Conservation (phyloP, 2,888 invertebrate species). For the Maniola hyperantus region DNA sequence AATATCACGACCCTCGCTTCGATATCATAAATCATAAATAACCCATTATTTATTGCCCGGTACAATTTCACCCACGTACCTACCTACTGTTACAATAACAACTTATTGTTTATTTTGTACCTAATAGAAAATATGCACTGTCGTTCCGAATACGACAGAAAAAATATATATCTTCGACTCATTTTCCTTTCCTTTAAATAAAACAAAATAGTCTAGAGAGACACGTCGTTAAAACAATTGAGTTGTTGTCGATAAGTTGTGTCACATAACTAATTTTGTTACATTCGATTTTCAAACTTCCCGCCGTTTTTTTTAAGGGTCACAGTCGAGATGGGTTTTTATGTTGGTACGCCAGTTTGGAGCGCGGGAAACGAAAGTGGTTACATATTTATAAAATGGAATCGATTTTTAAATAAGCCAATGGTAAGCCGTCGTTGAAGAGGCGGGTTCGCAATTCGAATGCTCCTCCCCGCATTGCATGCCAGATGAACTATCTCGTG, state of each 20-base stretch:
- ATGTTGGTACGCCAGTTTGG: constrained; percentile 45
- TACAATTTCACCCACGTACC: constrained; percentile 72
- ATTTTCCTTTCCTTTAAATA: constrained; percentile 71
- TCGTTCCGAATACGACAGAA: constrained; percentile 54
- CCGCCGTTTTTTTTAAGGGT: constrained; percentile 36
- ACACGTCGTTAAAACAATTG: constrained; percentile 81
- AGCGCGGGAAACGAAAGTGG: constrained; percentile 65
- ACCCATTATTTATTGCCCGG: constrained; percentile 78
- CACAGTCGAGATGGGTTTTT: constrained; percentile 35
- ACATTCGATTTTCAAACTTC: constrained; percentile 48
- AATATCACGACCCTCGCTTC: constrained; percentile 33
- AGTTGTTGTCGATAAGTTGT: constrained; percentile 52
- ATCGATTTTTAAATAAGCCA: constrained; percentile 82
- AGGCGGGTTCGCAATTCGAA: constrained; percentile 60
- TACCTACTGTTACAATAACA: not conserved
- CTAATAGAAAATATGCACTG: constrained; percentile 51
- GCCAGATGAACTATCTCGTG: constrained; percentile 72
- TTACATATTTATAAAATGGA: constrained; percentile 83
- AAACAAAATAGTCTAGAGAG: constrained; percentile 79
- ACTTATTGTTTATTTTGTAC: constrained; percentile 67
- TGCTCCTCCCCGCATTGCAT: constrained; percentile 68
- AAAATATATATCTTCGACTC: constrained; percentile 67
- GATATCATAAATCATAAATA: constrained; percentile 70
- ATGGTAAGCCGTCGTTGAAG: constrained; percentile 65
- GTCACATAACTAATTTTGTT: constrained; percentile 50